Percentiles rank a stretch among this genome's conserved stretches.
Conservation (phyloP, 2,113 vertebrate species). For the Datnioides undecimradiatus region DNA sequence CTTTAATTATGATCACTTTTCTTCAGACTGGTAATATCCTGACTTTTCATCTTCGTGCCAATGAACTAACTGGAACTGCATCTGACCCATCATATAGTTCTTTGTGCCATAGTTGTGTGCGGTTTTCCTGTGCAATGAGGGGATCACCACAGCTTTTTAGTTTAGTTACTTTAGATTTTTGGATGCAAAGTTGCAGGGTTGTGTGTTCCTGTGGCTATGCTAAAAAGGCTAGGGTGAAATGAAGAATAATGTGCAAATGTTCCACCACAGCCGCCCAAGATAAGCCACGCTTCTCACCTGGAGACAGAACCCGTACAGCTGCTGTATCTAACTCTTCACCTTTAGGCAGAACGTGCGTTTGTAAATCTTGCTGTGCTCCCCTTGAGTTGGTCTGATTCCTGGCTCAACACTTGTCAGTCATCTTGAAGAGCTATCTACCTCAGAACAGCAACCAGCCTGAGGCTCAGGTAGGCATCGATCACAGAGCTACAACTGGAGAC, state of each 20-base stretch:
- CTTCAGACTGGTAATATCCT: background rate
- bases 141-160: too few relatives aligned
- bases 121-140: background rate
- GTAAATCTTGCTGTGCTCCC: background rate
- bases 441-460: background rate
- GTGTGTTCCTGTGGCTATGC: background rate
- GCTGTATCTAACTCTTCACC: background rate
- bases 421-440: constrained; percentile 10
- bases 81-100: background rate
- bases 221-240: background rate
- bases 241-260: background rate
- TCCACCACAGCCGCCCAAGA: background rate
- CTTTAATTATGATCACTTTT: background rate
- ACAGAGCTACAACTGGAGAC: background rate
- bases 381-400: constrained; percentile 19
- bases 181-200: background rate
- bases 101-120: background rate
- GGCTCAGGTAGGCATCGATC: constrained; percentile 1
- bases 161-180: background rate
- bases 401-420: constrained; percentile 30
- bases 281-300: constrained; percentile 16
- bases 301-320: background rate
- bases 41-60: background rate
- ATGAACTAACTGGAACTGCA: too few relatives aligned
- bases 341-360: constrained; percentile 1